Evolutionary conservation across 1,140 invertebrate species (phyloP), one percentile per base, ranked within the genome.

Genomic region (Rhysida immarginata): DNA sequence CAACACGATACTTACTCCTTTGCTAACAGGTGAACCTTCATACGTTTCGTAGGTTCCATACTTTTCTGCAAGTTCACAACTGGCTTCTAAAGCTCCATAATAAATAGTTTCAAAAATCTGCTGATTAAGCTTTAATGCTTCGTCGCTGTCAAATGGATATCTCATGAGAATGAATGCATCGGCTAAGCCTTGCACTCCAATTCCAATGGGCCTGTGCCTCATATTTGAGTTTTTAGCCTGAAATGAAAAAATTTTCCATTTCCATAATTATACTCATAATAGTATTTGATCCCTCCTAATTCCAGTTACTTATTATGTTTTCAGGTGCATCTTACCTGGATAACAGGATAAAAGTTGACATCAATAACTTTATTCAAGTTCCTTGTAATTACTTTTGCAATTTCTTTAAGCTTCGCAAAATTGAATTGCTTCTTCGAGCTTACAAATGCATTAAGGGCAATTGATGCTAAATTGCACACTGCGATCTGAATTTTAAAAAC

Each of bases 101-200:
- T 99, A 99, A 55, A 99, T 83, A 0, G 94, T 98, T 74, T 99
- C 96, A 74, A 99, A 99, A 58, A 99, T 96, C 68, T 96, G 83
- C 60, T 84, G 84, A 71, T 99, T 99, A 1, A 99, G 70, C 60
- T 84, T 73, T 57, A 81, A 75, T 0, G 96, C 93, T 67, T 92
- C 80, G 50, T 82, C 75, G 66, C 83, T 86, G 62, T 90, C 87
- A 70, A 96, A 99, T 41, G 96, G 89, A 71, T 81, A 84, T 46
- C 90, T 76, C 91, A 99, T 90, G 23, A 97, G 69, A 54, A 97
- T 84, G 69, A 99, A 96, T 20, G 93, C 81, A 76, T 99, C 96
- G 13, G 96, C 96, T 20, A 99, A 73, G 1, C 96, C 95, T 73
- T 97, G 93, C 44, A 98, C 81, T 25, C 96, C 96, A 69, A 99